Base-by-base conservation (phyloP, 2,888 invertebrate genomes). In the Philaethria dido region DNA sequence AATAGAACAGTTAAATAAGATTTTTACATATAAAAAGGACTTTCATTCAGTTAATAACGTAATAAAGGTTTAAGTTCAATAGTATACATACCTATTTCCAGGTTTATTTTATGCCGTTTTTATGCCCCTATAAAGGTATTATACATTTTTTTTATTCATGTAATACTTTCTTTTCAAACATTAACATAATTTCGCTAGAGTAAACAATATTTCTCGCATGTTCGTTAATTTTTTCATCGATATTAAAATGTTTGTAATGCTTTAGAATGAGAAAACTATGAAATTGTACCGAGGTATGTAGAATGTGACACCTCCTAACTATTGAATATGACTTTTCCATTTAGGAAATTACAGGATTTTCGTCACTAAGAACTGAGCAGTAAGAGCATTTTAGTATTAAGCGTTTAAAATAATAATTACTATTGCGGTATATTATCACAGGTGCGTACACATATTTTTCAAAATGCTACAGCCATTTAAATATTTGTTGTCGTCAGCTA, bases 401-500 rank as follows among this genome's bases (percentile, higher is more conserved):
- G 1, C 14, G 5, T 54, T 29, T 33, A 16, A 29, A 54, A 18
- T n/a, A 25, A 44, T 57, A 11, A 8, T 3, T 1, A 25, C 22
- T n/a, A 13, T 36, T 55, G 55, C 39, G 25, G 9, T 74, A 75
- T 71, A 75, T 63, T 72, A 77, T 76, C 80, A 82, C 81, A 81
- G 81, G 84, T 79, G 78, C 77, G 75, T 72, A 75, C 75, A 69
- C 72, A 77, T 69, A 48, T 72, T 50, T 64, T 55, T 59, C 13
- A 55, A 63, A 47, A 50, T 29, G 61, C 54, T 73, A 74, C 68
- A 76, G 72, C 74, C 76, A 79, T 82, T 80, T 80, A 84, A 81
- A 81, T 83, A 80, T 77, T 74, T 80, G 72, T 78, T 80, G 77
- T 78, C 77, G 81, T n/a, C n/a, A n/a, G n/a, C 78, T 81, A 82